phyloP scores from a whole-genome alignment of 2,888 invertebrate species.

The Masnerella sp. region DNA sequence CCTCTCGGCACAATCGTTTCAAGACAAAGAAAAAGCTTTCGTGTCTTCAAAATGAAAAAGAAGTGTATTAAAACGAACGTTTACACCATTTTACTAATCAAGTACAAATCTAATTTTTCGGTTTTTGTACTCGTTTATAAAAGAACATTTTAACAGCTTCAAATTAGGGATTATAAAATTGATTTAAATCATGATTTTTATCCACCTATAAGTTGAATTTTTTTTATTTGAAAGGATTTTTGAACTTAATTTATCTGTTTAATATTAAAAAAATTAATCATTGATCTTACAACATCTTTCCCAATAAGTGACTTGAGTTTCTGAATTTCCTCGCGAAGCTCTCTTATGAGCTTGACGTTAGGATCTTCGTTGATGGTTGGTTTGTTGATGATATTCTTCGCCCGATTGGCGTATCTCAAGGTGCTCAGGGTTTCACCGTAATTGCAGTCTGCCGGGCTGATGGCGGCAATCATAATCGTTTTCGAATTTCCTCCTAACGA shows the following conservation, averaged over 20 bases:
- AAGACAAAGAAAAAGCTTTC: no score
- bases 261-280: not conserved
- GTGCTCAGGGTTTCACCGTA: constrained; percentile 93
- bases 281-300: constrained; percentile 81
- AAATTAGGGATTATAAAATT: no score
- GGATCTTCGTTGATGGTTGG: constrained; percentile 94
- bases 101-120: no score
- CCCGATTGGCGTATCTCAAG: constrained; percentile 91
- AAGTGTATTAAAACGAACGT: no score
- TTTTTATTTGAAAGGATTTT: no score
- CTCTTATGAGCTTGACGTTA: constrained; percentile 91
- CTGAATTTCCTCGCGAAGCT: constrained; percentile 90
- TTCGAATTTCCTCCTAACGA: constrained; percentile 94
- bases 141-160: no score
- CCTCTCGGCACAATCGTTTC: no score
- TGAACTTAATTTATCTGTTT: not conserved
- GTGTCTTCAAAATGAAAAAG: no score
- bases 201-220: no score
- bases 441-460: constrained; percentile 90
- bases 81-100: no score
- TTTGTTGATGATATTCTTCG: constrained; percentile 94
- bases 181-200: no score
- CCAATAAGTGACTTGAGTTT: constrained; percentile 87
- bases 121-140: no score
- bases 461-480: constrained; percentile 94